Percentiles rank a stretch among this genome's conserved stretches.
Conservation (phyloP, 2,888 invertebrate genomes). For the Lomographa bimaculata region DNA sequence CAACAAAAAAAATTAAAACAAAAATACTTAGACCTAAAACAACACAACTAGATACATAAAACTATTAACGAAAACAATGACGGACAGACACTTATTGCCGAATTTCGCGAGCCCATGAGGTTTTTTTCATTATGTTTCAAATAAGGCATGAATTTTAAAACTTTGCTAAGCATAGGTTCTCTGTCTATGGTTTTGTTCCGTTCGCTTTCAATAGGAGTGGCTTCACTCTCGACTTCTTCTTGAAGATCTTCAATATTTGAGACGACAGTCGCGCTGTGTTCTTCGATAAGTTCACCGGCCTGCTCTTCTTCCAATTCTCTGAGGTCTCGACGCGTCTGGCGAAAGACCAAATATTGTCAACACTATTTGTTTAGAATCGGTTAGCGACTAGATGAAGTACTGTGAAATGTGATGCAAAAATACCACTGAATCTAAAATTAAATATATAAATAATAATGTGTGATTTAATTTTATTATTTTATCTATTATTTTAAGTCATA, state of each 20-base stretch:
- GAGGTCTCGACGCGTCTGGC: constrained; percentile 32
- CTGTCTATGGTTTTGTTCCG: constrained; percentile 41
- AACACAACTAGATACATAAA: constrained; percentile 8
- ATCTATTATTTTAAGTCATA: too few species aligned
- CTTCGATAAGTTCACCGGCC: too few species aligned
- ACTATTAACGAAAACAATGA: constrained; percentile 11
- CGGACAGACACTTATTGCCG: constrained; percentile 3
- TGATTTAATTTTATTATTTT: too few species aligned
- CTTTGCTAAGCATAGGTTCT: constrained; percentile 57
- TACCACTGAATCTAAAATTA: too few species aligned
- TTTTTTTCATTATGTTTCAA: constrained; percentile 55
- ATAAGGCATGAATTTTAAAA: constrained; percentile 62
- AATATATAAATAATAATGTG: too few species aligned
- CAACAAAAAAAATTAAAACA: constrained; percentile 3
- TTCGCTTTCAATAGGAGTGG: constrained; percentile 18
- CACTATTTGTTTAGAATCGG: too few species aligned
- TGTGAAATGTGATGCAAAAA: too few species aligned
- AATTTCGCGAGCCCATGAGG: constrained; percentile 33
- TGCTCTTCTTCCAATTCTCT: constrained; percentile 8
- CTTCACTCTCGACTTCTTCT: not conserved
- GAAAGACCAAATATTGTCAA: not conserved
- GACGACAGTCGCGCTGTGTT: not conserved
- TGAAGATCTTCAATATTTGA: too few species aligned
- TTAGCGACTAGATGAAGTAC: too few species aligned
- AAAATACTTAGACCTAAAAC: constrained; percentile 3